Evolutionary conservation across 1,140 invertebrate species (phyloP).

Genomic region (Caenorhabditis brenneri): DNA sequence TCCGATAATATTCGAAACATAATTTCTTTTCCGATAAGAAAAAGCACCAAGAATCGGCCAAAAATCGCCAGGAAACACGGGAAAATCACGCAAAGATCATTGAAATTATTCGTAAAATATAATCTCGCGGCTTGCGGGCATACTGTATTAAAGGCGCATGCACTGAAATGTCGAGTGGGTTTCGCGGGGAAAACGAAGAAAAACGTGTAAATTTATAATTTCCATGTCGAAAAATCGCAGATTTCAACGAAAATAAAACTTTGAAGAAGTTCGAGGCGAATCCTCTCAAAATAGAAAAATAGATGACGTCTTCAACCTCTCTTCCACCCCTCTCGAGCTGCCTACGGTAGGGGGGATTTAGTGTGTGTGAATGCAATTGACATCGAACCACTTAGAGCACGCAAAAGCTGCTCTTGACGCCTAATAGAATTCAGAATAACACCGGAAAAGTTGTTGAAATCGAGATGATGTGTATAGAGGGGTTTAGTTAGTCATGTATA

Average conservation of each 20-base stretch:
- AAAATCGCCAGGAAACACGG: not conserved
- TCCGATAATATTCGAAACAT: not conserved
- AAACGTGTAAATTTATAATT: not conserved
- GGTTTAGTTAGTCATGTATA: too few species aligned
- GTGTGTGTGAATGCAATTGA: slow-evolving; percentile 20
- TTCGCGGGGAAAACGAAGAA: not conserved
- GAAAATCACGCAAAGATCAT: not conserved
- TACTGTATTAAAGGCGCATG: slow-evolving; percentile 19
- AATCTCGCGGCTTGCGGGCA: not conserved
- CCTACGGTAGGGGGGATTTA: slow-evolving; percentile 1
- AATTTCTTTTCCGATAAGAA: slow-evolving; percentile 6
- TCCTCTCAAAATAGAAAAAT: slow-evolving; percentile 6
- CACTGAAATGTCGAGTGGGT: not conserved
- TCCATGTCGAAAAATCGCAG: not conserved
- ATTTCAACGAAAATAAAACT: too few species aligned
- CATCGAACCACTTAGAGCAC: slow-evolving; percentile 26
- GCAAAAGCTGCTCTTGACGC: slow-evolving; percentile 29
- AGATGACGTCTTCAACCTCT: not conserved
- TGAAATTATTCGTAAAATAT: not conserved
- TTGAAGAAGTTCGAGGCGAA: not conserved
- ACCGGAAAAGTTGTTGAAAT: not conserved
- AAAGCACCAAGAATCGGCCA: not conserved
- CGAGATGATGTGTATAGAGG: not conserved
- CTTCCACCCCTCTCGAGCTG: not conserved
- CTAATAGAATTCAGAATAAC: slow-evolving; percentile 28